Evolutionary conservation across 2,888 invertebrate species (phyloP).

Genomic region (Synergus itoensis): DNA sequence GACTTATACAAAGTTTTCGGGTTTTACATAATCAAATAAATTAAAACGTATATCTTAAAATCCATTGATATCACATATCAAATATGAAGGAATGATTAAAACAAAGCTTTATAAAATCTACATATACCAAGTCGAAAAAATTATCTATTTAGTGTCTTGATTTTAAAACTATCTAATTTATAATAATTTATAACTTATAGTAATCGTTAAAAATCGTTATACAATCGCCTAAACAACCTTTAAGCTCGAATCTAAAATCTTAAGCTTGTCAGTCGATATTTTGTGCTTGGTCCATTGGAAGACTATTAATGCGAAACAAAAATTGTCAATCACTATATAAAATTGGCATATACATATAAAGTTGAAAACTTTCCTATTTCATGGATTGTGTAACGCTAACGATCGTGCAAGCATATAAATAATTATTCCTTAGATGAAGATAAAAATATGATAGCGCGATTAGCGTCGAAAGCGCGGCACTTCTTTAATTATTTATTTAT

Average conservation of each 20-base stretch:
- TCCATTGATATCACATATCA: not conserved
- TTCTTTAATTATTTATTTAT: not conserved
- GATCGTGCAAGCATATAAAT: slow-evolving; percentile 47
- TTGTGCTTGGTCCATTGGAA: slow-evolving; percentile 48
- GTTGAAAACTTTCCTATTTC: slow-evolving; percentile 31
- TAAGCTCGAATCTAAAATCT: slow-evolving; percentile 51
- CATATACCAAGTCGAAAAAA: slow-evolving; percentile 4
- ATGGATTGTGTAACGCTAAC: slow-evolving; percentile 44
- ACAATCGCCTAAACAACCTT: slow-evolving; percentile 31
- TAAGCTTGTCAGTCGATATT: slow-evolving; percentile 47
- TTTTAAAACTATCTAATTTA: slow-evolving; percentile 26
- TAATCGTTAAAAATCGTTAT: slow-evolving; percentile 34
- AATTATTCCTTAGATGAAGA: slow-evolving; percentile 49
- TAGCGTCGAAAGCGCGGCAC: slow-evolving; percentile 63
- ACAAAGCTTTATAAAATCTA: slow-evolving; percentile 37
- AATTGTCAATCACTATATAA: slow-evolving; percentile 37
- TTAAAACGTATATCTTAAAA: slow-evolving; percentile 10
- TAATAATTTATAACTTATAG: slow-evolving; percentile 42
- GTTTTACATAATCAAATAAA: slow-evolving; percentile 1
- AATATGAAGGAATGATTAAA: slow-evolving; percentile 40
- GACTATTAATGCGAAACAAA: slow-evolving; percentile 42
- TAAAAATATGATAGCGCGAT: slow-evolving; percentile 64
- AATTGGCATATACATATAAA: slow-evolving; percentile 11
- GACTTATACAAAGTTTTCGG: slow-evolving; percentile 20
- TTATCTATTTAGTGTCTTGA: not conserved